These are phyloP conservation scores for Cryptus viduatorius DNA, from an alignment of 2,888 invertebrate species.

Conservation along the genomic window DNA sequence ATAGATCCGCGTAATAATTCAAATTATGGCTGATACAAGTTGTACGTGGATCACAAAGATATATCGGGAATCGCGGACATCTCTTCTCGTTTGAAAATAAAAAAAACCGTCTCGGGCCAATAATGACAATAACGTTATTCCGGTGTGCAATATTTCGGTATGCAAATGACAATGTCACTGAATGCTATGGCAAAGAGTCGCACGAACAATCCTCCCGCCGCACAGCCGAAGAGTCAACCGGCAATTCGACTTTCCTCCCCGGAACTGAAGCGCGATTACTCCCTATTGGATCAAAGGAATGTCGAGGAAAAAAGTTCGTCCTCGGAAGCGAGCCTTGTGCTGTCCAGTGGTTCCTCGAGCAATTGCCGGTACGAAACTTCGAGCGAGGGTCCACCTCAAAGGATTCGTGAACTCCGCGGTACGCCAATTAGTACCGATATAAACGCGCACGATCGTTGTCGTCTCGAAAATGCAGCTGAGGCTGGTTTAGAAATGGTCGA, in stretches of 20 bases:
- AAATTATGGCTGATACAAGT: slow-evolving; percentile 58
- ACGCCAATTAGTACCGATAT: slow-evolving; percentile 21
- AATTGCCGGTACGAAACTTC: slow-evolving; percentile 76
- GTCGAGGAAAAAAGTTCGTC: slow-evolving; percentile 23
- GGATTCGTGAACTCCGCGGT: slow-evolving; percentile 8
- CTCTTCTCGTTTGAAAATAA: slow-evolving; percentile 19
- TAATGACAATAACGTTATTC: slow-evolving; percentile 14
- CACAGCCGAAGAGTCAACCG: slow-evolving; percentile 29
- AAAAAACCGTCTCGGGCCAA: not conserved
- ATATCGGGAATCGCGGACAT: slow-evolving; percentile 18
- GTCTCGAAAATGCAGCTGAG: not conserved
- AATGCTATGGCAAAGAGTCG: slow-evolving; percentile 64
- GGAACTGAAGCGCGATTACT: slow-evolving; percentile 21
- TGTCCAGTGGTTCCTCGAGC: slow-evolving; percentile 60
- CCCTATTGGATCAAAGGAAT: slow-evolving; percentile 40
- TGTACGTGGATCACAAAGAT: slow-evolving; percentile 4
- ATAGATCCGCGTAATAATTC: slow-evolving; percentile 18
- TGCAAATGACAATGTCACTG: slow-evolving; percentile 71
- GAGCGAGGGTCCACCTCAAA: slow-evolving; percentile 72
- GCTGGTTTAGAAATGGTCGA: too few relatives aligned
- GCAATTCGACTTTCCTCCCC: slow-evolving; percentile 23
- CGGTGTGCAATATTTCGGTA: slow-evolving; percentile 36
- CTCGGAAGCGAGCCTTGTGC: slow-evolving; percentile 43
- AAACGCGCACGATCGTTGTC: not conserved
- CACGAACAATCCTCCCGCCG: slow-evolving; percentile 34